Base-by-base conservation (phyloP, 1,140 invertebrate genomes). In the Popillia japonica region DNA sequence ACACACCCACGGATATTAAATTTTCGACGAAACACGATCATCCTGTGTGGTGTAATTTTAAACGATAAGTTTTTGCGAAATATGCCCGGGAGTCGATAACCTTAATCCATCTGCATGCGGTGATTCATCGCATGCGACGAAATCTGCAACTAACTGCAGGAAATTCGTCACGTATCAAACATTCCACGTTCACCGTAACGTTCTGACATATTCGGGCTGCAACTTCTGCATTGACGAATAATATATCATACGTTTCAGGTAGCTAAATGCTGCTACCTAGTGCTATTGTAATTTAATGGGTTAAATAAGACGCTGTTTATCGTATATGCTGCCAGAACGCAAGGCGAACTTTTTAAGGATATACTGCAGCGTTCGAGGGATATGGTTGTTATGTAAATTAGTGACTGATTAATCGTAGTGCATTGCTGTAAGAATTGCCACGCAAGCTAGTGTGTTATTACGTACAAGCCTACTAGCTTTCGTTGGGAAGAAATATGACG, bases 221-320 rank as follows among this genome's bases (percentile, higher is more conserved):
- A 55, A 17, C n/a, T 55, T 55, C 48, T 55, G 48, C 48, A 55
- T 55, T 55, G 48, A 14, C 48, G 48, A 55, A 55, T 55, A 55
- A 55, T 55, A 55, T 17, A 55, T 55, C 48, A 55, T 55, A 55
- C 48, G 17, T 55, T 55, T 55, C n/a, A 55, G 48, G 11, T 11
- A 3, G 11, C 2, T 34, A 34, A 34, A 55, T n/a, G 17, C 17
- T n/a, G 17, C 17, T 55, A 55, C 48, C 44, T 34, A 4, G 44
- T 11, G 48, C 14, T 14, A 55, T 55, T 17, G 48, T n/a, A n/a
- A 55, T 55, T 55, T 55, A 55, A 55, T 55, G 48, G 48, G 17
- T 6, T 55, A 55, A 17, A 17, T 55, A 48, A 9, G 44, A 48
- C 11, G 44, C 17, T 11, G 44, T 48, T 48, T 48, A n/a, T n/a